Percentiles rank a stretch among this genome's conserved stretches.
Conservation (phyloP, 2,888 invertebrate genomes). For the Gnatocerus cornutus region DNA sequence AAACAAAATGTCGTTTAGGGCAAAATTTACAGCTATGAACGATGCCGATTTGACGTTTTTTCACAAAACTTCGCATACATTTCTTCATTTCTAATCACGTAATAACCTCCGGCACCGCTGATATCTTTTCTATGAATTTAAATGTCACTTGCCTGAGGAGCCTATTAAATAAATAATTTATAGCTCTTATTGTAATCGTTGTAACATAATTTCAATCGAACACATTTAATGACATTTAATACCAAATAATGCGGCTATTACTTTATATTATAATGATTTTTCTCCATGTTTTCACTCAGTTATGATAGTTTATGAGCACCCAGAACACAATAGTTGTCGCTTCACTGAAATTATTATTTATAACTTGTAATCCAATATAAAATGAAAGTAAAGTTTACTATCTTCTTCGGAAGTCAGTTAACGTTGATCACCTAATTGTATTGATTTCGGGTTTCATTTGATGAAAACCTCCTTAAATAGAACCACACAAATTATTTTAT, state of each 20-base stretch:
- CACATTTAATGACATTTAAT: slow-evolving; percentile 34
- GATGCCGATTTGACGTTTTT: slow-evolving; percentile 25
- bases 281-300: slow-evolving; percentile 31
- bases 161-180: slow-evolving; percentile 40
- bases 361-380: no score
- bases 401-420: no score
- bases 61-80: slow-evolving; percentile 12
- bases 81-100: slow-evolving; percentile 26
- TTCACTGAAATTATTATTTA: slow-evolving; percentile 16
- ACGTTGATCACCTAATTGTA: slow-evolving; percentile 27
- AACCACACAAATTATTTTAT: slow-evolving; percentile 33
- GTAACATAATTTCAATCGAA: slow-evolving; percentile 40
- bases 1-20: slow-evolving; percentile 32
- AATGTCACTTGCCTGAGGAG: slow-evolving; percentile 36
- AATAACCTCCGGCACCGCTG: slow-evolving; percentile 16
- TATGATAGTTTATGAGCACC: slow-evolving; percentile 16
- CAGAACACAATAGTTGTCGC: slow-evolving; percentile 18
- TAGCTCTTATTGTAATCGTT: slow-evolving; percentile 30
- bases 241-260: slow-evolving; percentile 28
- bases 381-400: no score
- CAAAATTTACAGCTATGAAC: slow-evolving; percentile 22
- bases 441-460: slow-evolving; percentile 29
- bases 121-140: slow-evolving; percentile 39
- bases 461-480: slow-evolving; percentile 32
- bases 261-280: slow-evolving; percentile 30